phyloP scores from a whole-genome alignment of 2,888 invertebrate genomes.

The Ophonus ardosiacus region DNA sequence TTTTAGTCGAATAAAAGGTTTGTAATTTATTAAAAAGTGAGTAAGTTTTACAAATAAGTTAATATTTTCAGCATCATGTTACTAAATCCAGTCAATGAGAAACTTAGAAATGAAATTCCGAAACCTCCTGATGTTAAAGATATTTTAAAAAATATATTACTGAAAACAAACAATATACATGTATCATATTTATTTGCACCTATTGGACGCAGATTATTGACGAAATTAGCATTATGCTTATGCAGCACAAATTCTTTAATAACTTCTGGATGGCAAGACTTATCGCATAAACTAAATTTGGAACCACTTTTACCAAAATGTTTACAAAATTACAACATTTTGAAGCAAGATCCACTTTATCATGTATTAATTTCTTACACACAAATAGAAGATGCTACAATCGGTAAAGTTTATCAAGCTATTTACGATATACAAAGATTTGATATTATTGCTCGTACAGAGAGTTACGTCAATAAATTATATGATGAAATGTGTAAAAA shows the following conservation, averaged over 20 bases:
- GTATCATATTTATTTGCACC: conserved; percentile 63
- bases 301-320: conserved; percentile 56
- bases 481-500: conserved; percentile 37
- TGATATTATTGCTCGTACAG: conserved; percentile 63
- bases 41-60: not conserved
- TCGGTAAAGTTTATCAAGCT: conserved; percentile 61
- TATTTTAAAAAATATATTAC: conserved; percentile 57
- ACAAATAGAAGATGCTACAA: conserved; percentile 62
- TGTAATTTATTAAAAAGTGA: not conserved
- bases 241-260: conserved; percentile 58
- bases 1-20: not conserved
- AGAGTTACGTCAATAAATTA: conserved; percentile 32
- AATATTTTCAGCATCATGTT: conserved; percentile 2
- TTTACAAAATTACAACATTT: conserved; percentile 56
- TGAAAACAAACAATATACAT: conserved; percentile 63
- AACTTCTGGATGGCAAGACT: conserved; percentile 64
- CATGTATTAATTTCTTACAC: conserved; percentile 62
- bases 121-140: conserved; percentile 50
- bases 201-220: conserved; percentile 50
- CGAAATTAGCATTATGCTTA: conserved; percentile 61
- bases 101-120: conserved; percentile 18
- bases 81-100: conserved; percentile 10
- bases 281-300: conserved; percentile 62
- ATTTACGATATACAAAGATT: conserved; percentile 62
- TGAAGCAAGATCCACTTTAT: conserved; percentile 64